Evolutionary conservation across 2,888 invertebrate species (phyloP).

Genomic region (Hipparchia semele): DNA sequence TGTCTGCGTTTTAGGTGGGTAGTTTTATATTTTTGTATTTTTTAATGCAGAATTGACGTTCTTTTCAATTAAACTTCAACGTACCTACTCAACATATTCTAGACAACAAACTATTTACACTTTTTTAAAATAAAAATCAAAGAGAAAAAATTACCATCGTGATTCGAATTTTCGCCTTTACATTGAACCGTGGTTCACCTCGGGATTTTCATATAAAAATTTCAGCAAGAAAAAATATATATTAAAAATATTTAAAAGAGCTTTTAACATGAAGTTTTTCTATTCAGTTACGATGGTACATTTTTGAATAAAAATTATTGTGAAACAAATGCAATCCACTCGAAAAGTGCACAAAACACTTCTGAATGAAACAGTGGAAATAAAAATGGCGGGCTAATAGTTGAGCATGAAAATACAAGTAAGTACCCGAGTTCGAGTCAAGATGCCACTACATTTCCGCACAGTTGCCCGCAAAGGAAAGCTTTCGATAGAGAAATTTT

Average conservation of each 20-base stretch:
- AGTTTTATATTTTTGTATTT: neutral
- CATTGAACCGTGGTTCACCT: constrained; percentile 32
- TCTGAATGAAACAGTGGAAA: constrained; percentile 51
- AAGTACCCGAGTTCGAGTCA: constrained; percentile 62
- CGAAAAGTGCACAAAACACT: constrained; percentile 48
- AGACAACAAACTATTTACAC: neutral
- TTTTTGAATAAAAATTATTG: constrained; percentile 46
- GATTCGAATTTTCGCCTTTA: constrained; percentile 34
- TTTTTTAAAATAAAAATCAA: constrained; percentile 8
- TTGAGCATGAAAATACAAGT: constrained; percentile 57
- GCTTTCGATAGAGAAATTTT: constrained; percentile 60
- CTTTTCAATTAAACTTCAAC: neutral
- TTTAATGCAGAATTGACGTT: neutral
- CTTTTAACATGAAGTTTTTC: constrained; percentile 42
- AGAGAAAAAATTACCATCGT: constrained; percentile 28
- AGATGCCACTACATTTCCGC: constrained; percentile 64
- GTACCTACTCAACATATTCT: no score
- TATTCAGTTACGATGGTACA: constrained; percentile 45
- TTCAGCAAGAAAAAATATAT: constrained; percentile 35
- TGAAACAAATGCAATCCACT: constrained; percentile 49
- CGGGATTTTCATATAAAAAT: constrained; percentile 29
- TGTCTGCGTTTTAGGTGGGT: constrained; percentile 42
- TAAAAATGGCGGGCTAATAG: constrained; percentile 52
- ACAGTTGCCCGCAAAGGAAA: constrained; percentile 63
- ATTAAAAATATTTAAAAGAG: constrained; percentile 41